phyloP scores from a whole-genome alignment of 2,797 vertebrate genomes.

The Ficedula albicollis region DNA sequence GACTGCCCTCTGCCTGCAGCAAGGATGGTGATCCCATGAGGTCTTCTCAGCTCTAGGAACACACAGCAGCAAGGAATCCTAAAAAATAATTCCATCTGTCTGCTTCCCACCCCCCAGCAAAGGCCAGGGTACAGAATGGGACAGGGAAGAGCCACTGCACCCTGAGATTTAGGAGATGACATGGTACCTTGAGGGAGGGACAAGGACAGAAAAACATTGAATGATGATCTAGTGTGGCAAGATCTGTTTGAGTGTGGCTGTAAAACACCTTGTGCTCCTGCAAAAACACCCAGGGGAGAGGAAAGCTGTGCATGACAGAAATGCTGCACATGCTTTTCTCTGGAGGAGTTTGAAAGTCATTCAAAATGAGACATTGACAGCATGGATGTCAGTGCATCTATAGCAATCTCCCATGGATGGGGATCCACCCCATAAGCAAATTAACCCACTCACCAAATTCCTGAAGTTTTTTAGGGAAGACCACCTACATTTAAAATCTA shows the following conservation, averaged over 20 bases:
- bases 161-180: neutral
- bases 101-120: neutral
- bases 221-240: neutral
- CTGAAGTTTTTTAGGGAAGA: neutral
- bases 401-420: neutral
- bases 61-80: neutral
- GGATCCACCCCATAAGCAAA: neutral
- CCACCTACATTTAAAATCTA: neutral
- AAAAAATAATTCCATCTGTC: neutral
- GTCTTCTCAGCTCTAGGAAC: too few relatives aligned
- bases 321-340: neutral
- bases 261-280: slow-evolving; percentile 1
- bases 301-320: neutral
- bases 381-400: neutral
- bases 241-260: neutral
- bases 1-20: neutral
- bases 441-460: neutral
- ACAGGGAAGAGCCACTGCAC: neutral
- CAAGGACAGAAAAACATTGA: neutral
- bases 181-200: neutral
- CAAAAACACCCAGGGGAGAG: slow-evolving; percentile 22
- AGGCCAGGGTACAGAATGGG: neutral
- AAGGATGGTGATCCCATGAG: too few relatives aligned
- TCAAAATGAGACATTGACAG: neutral
- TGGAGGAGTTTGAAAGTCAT: slow-evolving; percentile 26